A percentile compares a stretch with the other conserved stretches of the same genome.
These are phyloP conservation scores for Ceryle rudis DNA, from an alignment of 2,797 vertebrate species.

Conservation along the genomic window DNA sequence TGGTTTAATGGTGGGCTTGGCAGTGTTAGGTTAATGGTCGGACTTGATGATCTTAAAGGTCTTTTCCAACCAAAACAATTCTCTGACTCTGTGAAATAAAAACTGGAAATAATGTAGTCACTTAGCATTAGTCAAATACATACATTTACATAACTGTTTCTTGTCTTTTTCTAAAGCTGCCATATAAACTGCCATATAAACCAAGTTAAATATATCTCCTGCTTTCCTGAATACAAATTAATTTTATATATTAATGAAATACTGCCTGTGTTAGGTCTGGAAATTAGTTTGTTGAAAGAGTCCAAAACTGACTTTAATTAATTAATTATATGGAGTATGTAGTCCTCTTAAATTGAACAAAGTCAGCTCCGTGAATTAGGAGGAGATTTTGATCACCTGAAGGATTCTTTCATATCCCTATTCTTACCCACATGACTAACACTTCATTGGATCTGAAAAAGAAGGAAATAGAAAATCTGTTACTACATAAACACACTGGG, in stretches of 20 bases:
- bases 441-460: background rate
- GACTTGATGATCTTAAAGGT: no score
- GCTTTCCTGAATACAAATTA: background rate
- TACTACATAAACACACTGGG: background rate
- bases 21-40: no score
- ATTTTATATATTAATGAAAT: background rate
- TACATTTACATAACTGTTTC: background rate
- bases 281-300: background rate
- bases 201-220: background rate
- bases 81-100: background rate
- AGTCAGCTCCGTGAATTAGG: background rate
- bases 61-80: no score
- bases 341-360: background rate
- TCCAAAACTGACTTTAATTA: background rate
- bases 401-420: background rate
- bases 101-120: background rate
- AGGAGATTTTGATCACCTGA: background rate
- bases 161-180: background rate
- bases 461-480: background rate
- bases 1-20: no score
- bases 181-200: background rate
- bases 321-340: background rate
- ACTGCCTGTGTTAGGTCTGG: background rate
- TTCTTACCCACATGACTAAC: background rate
- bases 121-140: background rate